Evolutionary conservation across 2,797 vertebrate species (phyloP), one percentile per base, ranked within the genome.

Genomic region (Sebastes trivittatus): DNA sequence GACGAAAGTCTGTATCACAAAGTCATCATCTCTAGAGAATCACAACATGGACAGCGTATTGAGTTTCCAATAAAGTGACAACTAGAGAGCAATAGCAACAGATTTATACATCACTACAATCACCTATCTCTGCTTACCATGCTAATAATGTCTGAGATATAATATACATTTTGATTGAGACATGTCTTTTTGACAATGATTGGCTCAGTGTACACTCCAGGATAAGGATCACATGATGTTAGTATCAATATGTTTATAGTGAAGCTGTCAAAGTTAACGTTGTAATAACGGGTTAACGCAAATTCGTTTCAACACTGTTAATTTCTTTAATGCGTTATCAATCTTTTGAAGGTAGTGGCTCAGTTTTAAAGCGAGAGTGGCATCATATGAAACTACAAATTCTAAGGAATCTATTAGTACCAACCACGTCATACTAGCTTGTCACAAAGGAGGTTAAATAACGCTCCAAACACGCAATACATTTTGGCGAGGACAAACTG

Each of bases 401-500:
- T 16, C 38, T 42, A 42, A 42, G 2, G 38, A 16, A 42, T 42
- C 38, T 42, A 16, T 42, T 16, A 14, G 38, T 42, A 16, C 38
- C 38, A 42, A 42, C 13, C 38, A 42, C 0, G 14, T 16, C 38
- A 42, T 42, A 42, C 38, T 42, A 42, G 38, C 38, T 16, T 42
- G 38, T 16, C 38, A 42, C 6, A 0, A 42, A 42, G 38, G 5
- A 42, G 38, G 38, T 16, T 42, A 42, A 42, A 42, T 42, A 42
- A 0, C 14, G 38, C 14, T 42, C 38, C 38, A 42, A 42, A 0
- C 38, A 0, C 6, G 0, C 0, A 14, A 0, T 16, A 42, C 0
- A 42, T 42, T 42, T 42, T 16, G 38, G 14, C 13, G 38, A 42
- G 38, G 14, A 42, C 13, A 42, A 0, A 42, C 38, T 42, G 38